Base-by-base conservation (phyloP, 2,113 vertebrate genomes). In the Agapornis roseicollis region DNA sequence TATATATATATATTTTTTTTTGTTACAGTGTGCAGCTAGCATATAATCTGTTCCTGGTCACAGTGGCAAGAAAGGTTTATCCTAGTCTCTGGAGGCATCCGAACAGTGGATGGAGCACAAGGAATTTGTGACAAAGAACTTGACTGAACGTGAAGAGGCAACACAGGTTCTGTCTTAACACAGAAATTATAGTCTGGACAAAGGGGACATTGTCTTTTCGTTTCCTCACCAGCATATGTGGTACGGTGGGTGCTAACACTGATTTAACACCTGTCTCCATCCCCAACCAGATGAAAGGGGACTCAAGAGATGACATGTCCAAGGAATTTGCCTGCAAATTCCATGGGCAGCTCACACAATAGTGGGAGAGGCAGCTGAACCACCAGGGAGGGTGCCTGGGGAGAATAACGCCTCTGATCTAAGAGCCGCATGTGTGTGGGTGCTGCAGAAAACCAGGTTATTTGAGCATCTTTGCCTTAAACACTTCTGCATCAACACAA, bases 291-390 rank as follows among this genome's bases (percentile, higher is more conserved):
- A 96, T 94, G 88, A 97, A 93, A 95, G 71, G 61, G 53, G 66
- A 77, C 88, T 91, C 95, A 96, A 91, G 96, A 96, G 95, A 49
- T 88, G 85, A 93, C 95, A 88, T 1, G 95, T 70, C 88, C 14
- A 0, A 94, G 92, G 90, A 95, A 94, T 97, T 91, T 0, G 6
- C 17, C 46, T 11, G 58, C 23, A 71, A 82, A 88, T 94, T 93
- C 95, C 96, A 90, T 82, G 47, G 53, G 27, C 0, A 0, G 49
- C 58, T 77, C 44, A 2, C 35, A 88, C 73, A 84, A n/a, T 16
- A 52, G 33, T 49, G 88, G 91, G 93, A 95, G 81, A 85, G 78
- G 88, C 31, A 0, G 49, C 16, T 0, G 8, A 63, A 25, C 20
- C 5, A 0, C 35, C 8, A 22, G 80, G 85, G 73, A 81, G 33